Conservation (phyloP, 2,113 vertebrate species). For the Pogonocichla stellata region DNA sequence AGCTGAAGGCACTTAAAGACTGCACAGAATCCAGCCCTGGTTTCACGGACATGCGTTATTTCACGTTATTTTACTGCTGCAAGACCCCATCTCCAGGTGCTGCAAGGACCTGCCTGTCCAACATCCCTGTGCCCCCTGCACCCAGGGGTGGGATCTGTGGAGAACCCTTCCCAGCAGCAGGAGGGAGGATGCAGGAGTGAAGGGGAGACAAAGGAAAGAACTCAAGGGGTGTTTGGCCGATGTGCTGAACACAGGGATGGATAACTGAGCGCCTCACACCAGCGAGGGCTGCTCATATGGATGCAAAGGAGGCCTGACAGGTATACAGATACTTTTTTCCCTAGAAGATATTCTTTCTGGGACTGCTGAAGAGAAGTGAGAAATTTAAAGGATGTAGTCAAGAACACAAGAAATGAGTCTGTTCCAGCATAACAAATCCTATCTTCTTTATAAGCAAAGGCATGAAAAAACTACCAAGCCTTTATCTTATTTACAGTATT, state of each 20-base stretch:
- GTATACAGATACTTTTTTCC: not conserved
- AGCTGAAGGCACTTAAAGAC: not conserved
- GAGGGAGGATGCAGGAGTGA: no score
- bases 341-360: not conserved
- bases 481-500: slow-evolving; percentile 35
- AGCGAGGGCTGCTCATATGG: not conserved
- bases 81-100: accelerated
- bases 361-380: not conserved
- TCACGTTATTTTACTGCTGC: accelerated
- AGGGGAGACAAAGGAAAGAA: not conserved
- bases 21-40: not conserved
- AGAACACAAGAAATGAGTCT: not conserved
- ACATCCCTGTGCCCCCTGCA: accelerated
- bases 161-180: not conserved
- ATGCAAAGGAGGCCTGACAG: not conserved
- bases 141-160: no score
- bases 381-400: not conserved
- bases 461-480: slow-evolving; percentile 3
- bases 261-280: not conserved
- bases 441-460: not conserved
- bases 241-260: accelerated
- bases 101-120: not conserved
- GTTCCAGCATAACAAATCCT: not conserved
- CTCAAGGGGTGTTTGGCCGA: accelerated
- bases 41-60: accelerated